Evolutionary conservation across 2,888 invertebrate genomes (phyloP), one percentile per base, ranked within the genome.

Genomic region (Bedellia somnulentella): DNA sequence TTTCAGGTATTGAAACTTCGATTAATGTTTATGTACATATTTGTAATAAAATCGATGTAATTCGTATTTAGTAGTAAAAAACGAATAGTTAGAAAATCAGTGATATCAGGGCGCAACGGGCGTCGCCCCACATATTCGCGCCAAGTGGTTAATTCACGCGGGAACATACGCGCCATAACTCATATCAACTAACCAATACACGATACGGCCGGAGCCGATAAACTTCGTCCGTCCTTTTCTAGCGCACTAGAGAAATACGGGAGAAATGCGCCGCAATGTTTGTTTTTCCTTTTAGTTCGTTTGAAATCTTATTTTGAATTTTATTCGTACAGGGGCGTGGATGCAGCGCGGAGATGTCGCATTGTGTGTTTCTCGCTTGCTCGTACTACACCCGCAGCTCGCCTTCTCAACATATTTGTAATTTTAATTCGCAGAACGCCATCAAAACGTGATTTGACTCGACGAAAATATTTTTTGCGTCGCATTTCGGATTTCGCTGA

Each of bases 261-360:
- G 31, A 18, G 24, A 28, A 8, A 26, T 57, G 50, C 50, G 56
- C 47, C 55, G 56, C 47, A 44, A 47, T 60, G 61, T 68, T 67
- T 67, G 62, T 67, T 71, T 68, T 67, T 67, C 66, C 60, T 68
- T 73, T 68, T 70, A 57, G 59, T 58, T 64, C 61, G 60, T 67
- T 70, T 62, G 64, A 70, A 73, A 68, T 71, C 70, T 73, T 73
- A 71, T 73, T 75, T 71, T 66, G 64, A 70, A 68, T 66, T 71
- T 70, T 70, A 70, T 68, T 68, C 63, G 57, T 54, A 56, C 60
- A 64, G 73, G 76, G 78, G 78, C 77, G 77, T 67, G 71, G 64
- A 73, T 67, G 71, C 67, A 59, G 60, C 57, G n/a, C n/a, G n/a
- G 59, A 57, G 62, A 57, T 71, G 78, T 78, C 79, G 80, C 78